A percentile compares a stretch with the other conserved stretches of the same genome.
Evolutionary conservation across 2,113 vertebrate genomes (phyloP).

Genomic region (Oryzias curvinotus): DNA sequence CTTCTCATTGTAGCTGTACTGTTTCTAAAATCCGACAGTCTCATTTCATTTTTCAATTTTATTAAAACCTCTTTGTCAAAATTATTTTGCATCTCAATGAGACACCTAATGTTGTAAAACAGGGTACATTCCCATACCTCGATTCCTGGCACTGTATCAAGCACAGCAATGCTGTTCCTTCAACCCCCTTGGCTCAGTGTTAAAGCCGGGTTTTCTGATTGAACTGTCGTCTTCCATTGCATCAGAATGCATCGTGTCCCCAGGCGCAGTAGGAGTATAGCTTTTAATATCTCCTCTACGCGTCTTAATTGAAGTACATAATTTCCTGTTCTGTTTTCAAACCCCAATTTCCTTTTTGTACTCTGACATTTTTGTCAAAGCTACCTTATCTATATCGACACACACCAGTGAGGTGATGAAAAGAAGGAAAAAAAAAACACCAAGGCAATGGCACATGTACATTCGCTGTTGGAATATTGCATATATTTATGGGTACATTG

Average conservation of each 20-base stretch:
- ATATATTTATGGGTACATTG: constrained; percentile 5
- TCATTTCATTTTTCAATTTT: too few relatives aligned
- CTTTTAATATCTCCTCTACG: constrained; percentile 68
- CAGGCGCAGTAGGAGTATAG: constrained; percentile 58
- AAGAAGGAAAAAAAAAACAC: constrained; percentile 52
- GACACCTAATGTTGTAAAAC: too few relatives aligned
- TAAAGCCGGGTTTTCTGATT: constrained; percentile 57
- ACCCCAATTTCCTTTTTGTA: constrained; percentile 6
- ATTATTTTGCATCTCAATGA: too few relatives aligned
- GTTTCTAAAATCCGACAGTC: too few relatives aligned
- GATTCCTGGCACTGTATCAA: constrained; percentile 59
- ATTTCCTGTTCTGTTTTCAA: constrained; percentile 72
- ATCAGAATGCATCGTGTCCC: constrained; percentile 54
- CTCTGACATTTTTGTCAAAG: constrained; percentile 68
- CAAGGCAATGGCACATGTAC: constrained; percentile 12
- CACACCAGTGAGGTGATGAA: constrained; percentile 67
- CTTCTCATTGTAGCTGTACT: too few relatives aligned
- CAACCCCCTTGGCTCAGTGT: constrained; percentile 3
- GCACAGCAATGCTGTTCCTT: constrained; percentile 22
- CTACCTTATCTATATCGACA: constrained; percentile 70
- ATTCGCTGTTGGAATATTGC: constrained; percentile 7
- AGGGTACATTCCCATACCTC: constrained; percentile 50
- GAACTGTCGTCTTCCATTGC: constrained; percentile 67
- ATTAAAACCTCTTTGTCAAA: too few relatives aligned
- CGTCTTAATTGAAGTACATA: constrained; percentile 77